Base-by-base conservation (phyloP, 2,797 vertebrate species). In the Podargus strigoides region DNA sequence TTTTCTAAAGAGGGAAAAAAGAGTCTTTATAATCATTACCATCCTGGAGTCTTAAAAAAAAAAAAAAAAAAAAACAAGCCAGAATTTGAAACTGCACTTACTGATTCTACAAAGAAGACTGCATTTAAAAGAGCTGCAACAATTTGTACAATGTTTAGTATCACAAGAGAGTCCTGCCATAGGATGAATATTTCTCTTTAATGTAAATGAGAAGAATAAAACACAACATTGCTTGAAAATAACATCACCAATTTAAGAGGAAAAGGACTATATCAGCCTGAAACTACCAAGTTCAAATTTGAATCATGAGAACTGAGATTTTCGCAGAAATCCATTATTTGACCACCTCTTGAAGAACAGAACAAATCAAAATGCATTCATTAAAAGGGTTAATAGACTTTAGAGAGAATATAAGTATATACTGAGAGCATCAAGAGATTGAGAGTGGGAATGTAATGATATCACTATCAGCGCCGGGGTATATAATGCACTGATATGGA, bases 61-160 rank as follows among this genome's bases (percentile, higher is more conserved):
- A 32, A n/a, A n/a, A 16, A 44, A 42, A 70, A 83, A 75, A 39
- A 59, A 41, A 22, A 47, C 44, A 79, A 56, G 10, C 24, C 39
- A 80, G 5, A 59, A 55, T 47, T 90, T 82, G 27, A 75, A 94
- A 85, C 3, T 42, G 7, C 30, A 64, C 76, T 88, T 78, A 63
- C 50, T 23, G 34, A 53, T 77, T 89, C 58, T 75, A 52, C 10
- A 62, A 37, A 68, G 11, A 69, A 3, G 5, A 58, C 30, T 62
- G 23, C 18, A 58, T 94, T 94, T 81, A 83, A 91, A 85, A 89
- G 53, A 94, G 37, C 39, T 95, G 56, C 21, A 93, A 75, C 16
- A 77, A 86, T 85, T 88, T 91, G 27, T 70, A 52, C 28, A 53
- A 69, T 64, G 6, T n/a, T 90, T 73, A 46, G 6, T 26, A 60